These are phyloP conservation scores for Pipistrellus pygmaeus DNA, from an alignment of 2,797 vertebrate genomes.

Conservation along the genomic window DNA sequence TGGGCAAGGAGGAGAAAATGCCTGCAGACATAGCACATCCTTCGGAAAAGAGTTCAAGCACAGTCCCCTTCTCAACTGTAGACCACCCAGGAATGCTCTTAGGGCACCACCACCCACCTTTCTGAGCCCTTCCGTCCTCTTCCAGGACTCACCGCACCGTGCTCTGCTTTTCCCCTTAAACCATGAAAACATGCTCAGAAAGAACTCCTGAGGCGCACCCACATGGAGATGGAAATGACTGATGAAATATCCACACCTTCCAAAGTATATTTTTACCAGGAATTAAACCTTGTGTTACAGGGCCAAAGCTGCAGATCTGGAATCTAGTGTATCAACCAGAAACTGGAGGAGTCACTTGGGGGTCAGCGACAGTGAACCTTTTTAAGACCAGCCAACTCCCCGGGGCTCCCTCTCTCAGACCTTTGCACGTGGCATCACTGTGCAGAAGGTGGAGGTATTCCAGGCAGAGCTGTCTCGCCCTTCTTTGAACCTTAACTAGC, in stretches of 20 bases:
- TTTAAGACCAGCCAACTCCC: background rate
- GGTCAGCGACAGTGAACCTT: background rate
- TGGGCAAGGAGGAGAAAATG: background rate
- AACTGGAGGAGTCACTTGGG: background rate
- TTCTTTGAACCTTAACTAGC: background rate
- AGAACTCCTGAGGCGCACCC: background rate
- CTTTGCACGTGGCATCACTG: background rate
- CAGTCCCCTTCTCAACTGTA: background rate
- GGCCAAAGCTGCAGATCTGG: background rate
- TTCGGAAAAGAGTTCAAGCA: fast-evolving
- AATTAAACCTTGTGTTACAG: background rate
- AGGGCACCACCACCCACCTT: too few relatives aligned
- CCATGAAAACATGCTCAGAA: background rate
- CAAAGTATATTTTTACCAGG: background rate
- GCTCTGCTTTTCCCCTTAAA: background rate
- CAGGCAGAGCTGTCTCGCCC: background rate
- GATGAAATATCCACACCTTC: background rate
- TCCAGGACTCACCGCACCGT: too few relatives aligned
- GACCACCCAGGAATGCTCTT: background rate
- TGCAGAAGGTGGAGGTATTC: background rate
- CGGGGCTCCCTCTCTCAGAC: background rate
- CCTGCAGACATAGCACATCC: background rate
- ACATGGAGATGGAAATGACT: background rate
- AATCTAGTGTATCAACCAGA: background rate
- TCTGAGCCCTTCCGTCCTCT: too few relatives aligned